Evolutionary conservation across 2,113 vertebrate genomes (phyloP), one percentile per base, ranked within the genome.

Genomic region (Sisor rabdophorus): DNA sequence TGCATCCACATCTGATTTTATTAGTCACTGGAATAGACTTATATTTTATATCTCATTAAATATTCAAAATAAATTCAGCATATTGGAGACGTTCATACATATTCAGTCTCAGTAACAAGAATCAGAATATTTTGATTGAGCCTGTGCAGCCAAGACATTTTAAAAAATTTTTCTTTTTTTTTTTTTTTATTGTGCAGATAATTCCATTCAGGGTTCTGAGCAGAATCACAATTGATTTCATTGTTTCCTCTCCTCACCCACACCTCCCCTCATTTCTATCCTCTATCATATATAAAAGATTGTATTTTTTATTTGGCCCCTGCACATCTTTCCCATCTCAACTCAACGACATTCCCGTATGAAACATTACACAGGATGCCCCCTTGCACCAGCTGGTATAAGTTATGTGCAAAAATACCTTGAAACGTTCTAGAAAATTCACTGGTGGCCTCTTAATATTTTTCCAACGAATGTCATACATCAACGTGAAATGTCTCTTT

Each of bases 41-140:
- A 90, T 90, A 91, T 91, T 92, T 91, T 91, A 91, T 89, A 91
- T 90, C 91, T 92, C 89, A 92, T 93, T 91, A 92, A 91, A 93
- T 93, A 93, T 92, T 92, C 89, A 88, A 92, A 92, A 92, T 92
- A 91, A 90, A 92, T 92, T 89, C 91, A 87, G 91, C 90, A 91
- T 92, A 90, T 92, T 92, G 91, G 89, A 91, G 86, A 88, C 85
- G 82, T 91, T 93, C 91, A 92, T 92, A 91, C 90, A 92, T 92
- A 91, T 93, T 93, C 90, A 91, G 90, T 80, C 87, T 87, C 82
- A 84, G 89, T 90, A 90, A 91, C 91, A 86, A 89, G 89, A 89
- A 91, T 91, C 90, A 88, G 91, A 91, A 90, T 90, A 89, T 92
- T 93, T 89, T 91, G 89, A 90, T 92, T 93, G 89, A 91, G 88